phyloP scores from a whole-genome alignment of 2,888 invertebrate genomes.

The Microctonus aethiopoides region DNA sequence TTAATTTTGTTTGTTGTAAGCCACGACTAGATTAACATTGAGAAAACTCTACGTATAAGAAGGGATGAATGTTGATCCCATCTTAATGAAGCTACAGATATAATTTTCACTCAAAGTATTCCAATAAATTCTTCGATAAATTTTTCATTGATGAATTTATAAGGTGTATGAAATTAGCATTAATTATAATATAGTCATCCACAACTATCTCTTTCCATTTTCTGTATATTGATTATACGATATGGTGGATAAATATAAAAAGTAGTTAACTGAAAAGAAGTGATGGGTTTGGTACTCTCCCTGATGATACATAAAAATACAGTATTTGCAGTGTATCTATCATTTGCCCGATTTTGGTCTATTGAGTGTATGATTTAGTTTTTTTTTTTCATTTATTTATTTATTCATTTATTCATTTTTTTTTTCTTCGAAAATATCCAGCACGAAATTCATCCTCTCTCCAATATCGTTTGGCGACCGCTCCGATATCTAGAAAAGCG shows the following conservation, averaged over 20 bases:
- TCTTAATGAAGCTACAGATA: not conserved
- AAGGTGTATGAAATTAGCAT: not conserved
- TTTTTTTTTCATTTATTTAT: conserved; percentile 6
- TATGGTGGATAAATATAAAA: no score
- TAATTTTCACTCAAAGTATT: not conserved
- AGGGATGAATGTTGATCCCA: conserved; percentile 53
- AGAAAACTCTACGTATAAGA: conserved; percentile 51
- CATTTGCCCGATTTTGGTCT: not conserved
- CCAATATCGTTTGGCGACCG: conserved; percentile 33
- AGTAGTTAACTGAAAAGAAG: not conserved
- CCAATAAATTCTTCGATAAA: not conserved
- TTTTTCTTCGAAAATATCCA: conserved; percentile 14
- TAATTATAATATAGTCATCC: not conserved
- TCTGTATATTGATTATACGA: no score
- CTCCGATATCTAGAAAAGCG: conserved; percentile 54
- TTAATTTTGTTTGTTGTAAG: conserved; percentile 60
- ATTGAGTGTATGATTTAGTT: conserved; percentile 5
- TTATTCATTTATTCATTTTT: not conserved
- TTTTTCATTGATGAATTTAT: no score
- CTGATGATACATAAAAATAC: not conserved
- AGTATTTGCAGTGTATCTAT: not conserved
- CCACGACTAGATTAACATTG: conserved; percentile 62
- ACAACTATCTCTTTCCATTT: no score
- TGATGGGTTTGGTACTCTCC: not conserved
- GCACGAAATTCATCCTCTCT: conserved; percentile 17